Evolutionary conservation across 2,113 vertebrate species (phyloP).

Genomic region (Paedocypris sp.): DNA sequence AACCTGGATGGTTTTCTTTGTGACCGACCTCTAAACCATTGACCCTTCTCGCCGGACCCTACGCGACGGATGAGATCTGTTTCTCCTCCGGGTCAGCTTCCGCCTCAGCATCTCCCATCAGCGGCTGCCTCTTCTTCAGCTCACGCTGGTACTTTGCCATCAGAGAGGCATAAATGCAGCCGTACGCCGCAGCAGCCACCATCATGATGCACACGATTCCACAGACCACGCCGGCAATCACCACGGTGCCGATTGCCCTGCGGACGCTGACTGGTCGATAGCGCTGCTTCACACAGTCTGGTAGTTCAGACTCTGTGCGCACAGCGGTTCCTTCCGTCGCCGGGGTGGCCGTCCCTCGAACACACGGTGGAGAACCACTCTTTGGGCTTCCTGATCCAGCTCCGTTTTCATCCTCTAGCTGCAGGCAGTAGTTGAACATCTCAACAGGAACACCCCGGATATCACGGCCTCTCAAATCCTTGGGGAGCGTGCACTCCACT

Average conservation of each 20-base stretch:
- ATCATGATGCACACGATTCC: constrained; percentile 98
- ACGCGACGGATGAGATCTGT: constrained; percentile 96
- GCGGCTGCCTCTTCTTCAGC: constrained; percentile 90
- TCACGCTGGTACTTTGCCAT: constrained; percentile 98
- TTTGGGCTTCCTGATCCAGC: constrained; percentile 59
- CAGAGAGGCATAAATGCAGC: constrained; percentile 94
- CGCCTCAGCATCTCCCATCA: constrained; percentile 88
- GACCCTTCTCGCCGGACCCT: constrained; percentile 44
- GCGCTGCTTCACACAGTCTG: constrained; percentile 70
- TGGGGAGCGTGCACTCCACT: constrained; percentile 90
- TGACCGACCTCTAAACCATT: constrained; percentile 21
- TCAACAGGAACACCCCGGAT: constrained; percentile 90
- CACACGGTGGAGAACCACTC: constrained; percentile 64
- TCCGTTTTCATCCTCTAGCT: constrained; percentile 82
- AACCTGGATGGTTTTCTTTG: constrained; percentile 1
- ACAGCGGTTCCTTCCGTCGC: constrained; percentile 48
- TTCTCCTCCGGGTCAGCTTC: constrained; percentile 83
- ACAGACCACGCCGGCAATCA: constrained; percentile 91
- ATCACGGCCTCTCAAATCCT: constrained; percentile 91
- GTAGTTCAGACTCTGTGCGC: constrained; percentile 23
- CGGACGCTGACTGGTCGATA: constrained; percentile 85
- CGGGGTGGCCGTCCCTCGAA: constrained; percentile 58
- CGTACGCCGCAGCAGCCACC: constrained; percentile 92
- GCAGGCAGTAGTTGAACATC: constrained; percentile 98
- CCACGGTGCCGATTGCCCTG: constrained; percentile 89